phyloP scores from a whole-genome alignment of 2,113 vertebrate species.

The Upupa epops region DNA sequence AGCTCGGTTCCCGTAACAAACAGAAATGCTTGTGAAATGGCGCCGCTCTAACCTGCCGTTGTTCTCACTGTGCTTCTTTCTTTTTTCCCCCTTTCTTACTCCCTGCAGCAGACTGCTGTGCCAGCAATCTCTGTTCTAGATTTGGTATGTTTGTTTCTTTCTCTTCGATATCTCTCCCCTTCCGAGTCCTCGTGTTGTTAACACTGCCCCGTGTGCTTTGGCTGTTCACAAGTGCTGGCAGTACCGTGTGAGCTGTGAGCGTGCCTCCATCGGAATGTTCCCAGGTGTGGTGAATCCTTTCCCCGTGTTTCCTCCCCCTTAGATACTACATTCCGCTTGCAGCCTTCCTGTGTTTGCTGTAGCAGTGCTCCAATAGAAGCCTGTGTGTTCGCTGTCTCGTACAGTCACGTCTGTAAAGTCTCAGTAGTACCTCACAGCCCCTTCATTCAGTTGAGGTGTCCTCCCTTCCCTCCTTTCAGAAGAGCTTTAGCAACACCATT shows the following conservation, averaged over 20 bases:
- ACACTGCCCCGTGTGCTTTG: conserved; percentile 16
- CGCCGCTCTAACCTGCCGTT: conserved; percentile 69
- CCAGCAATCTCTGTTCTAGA: conserved; percentile 99
- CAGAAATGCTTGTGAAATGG: conserved; percentile 70
- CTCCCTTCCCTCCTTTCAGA: background rate
- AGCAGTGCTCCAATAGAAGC: background rate
- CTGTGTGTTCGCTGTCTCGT: background rate
- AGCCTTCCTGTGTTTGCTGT: conserved; percentile 48
- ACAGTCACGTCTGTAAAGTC: background rate
- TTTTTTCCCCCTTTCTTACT: conserved; percentile 78
- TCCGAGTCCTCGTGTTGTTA: conserved; percentile 54
- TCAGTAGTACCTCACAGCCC: conserved; percentile 6
- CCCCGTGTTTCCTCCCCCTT: conserved; percentile 36
- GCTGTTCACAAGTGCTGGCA: background rate
- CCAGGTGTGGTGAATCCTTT: conserved; percentile 30
- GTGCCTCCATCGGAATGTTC: conserved; percentile 75
- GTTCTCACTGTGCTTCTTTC: conserved; percentile 83
- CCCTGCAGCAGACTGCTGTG: conserved; percentile 98
- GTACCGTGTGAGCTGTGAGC: conserved; percentile 30
- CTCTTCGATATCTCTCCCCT: conserved; percentile 69
- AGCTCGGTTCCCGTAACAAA: conserved; percentile 21
- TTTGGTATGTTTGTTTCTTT: conserved; percentile 96
- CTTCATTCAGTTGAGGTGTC: no score
- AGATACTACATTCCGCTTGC: conserved; percentile 60
- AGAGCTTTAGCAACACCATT: background rate